Evolutionary conservation across 2,113 vertebrate species (phyloP).

Genomic region (Corythornis vintsioides): DNA sequence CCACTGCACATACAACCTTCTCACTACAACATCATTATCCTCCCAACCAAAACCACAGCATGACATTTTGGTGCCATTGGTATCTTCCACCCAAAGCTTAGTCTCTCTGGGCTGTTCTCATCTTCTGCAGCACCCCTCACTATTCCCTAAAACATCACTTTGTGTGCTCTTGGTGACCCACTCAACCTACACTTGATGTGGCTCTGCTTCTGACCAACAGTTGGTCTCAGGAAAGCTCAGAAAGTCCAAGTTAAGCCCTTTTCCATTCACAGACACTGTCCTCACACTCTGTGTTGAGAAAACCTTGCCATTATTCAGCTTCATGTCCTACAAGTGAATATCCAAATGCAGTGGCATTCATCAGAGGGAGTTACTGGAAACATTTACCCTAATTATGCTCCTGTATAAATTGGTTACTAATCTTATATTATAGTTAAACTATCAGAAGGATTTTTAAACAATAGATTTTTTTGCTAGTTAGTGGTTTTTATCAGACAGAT

Average conservation of each 20-base stretch:
- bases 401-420: constrained; percentile 52
- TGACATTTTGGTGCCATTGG: background rate
- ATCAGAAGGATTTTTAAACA: constrained; percentile 44
- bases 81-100: background rate
- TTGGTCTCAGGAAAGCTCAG: background rate
- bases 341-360: constrained; percentile 11
- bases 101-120: background rate
- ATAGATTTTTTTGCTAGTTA: constrained; percentile 39
- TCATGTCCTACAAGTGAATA: background rate
- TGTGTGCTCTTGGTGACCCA: background rate
- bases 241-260: background rate
- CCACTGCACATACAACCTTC: background rate
- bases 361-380: constrained; percentile 39
- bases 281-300: background rate
- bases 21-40: background rate
- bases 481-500: constrained; percentile 38
- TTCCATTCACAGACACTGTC: background rate
- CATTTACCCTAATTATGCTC: constrained; percentile 22
- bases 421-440: constrained; percentile 15
- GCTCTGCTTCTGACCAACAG: background rate
- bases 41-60: background rate
- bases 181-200: background rate
- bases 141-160: accelerated
- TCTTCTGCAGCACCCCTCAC: background rate
- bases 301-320: constrained; percentile 9